phyloP scores from a whole-genome alignment of 2,113 vertebrate genomes.

The Triplophysa tibetana region DNA sequence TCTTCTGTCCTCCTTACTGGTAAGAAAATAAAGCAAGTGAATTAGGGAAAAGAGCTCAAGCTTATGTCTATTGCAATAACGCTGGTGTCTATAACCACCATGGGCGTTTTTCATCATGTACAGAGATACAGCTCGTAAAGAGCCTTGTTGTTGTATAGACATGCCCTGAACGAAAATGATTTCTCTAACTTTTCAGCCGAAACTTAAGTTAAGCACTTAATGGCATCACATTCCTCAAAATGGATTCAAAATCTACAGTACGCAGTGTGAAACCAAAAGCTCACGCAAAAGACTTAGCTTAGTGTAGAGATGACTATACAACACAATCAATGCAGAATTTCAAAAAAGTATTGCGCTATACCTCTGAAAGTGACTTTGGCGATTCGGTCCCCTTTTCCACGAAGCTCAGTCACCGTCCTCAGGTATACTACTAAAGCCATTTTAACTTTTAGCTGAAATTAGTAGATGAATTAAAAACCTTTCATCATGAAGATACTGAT shows the following conservation, averaged over 20 bases:
- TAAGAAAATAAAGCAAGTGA: neutral
- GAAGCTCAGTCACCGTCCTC: constrained; percentile 80
- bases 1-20: too few relatives aligned
- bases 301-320: neutral
- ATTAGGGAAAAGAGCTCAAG: neutral
- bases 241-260: neutral
- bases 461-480: constrained; percentile 14
- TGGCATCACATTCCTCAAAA: neutral
- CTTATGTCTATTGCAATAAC: neutral
- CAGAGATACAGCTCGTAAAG: neutral
- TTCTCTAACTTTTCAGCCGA: constrained; percentile 18
- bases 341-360: constrained; percentile 59
- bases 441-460: constrained; percentile 34
- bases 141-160: neutral
- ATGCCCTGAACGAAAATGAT: neutral
- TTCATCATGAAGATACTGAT: neutral
- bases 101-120: neutral
- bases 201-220: neutral
- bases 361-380: constrained; percentile 92
- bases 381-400: constrained; percentile 83
- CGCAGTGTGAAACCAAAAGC: too few relatives aligned
- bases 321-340: neutral
- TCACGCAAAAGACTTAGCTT: too few relatives aligned
- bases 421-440: constrained; percentile 87
- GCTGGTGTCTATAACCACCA: neutral